Conservation (phyloP, 2,888 invertebrate genomes). For the Byasa hedistus region DNA sequence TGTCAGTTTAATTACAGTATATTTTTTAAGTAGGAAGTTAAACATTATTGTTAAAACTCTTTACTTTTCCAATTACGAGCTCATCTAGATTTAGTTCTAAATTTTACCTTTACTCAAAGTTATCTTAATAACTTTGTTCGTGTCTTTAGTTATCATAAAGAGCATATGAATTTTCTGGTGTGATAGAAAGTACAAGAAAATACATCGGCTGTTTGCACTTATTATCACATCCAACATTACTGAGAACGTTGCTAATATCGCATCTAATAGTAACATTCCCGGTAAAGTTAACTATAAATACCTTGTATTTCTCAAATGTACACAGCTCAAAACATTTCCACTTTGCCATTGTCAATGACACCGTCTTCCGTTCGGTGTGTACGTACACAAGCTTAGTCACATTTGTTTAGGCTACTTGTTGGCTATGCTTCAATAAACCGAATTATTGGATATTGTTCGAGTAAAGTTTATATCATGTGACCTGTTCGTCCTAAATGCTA, state of each 20-base stretch:
- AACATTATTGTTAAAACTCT: too few species aligned
- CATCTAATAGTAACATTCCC: neutral
- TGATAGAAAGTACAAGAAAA: neutral
- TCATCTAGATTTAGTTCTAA: too few species aligned
- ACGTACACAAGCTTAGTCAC: conserved; percentile 5
- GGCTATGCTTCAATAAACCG: conserved; percentile 42
- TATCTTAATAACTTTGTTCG: too few species aligned
- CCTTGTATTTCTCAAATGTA: neutral
- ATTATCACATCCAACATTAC: neutral
- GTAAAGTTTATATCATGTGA: conserved; percentile 32
- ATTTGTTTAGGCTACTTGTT: conserved; percentile 36
- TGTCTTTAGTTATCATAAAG: too few species aligned
- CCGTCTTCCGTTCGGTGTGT: conserved; percentile 11
- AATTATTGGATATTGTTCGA: conserved; percentile 39
- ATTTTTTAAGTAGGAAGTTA: too few species aligned
- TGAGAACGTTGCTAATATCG: too few species aligned
- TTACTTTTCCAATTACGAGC: too few species aligned
- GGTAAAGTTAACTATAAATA: neutral
- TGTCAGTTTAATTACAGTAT: neutral
- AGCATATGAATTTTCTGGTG: neutral
- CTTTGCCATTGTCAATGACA: conserved; percentile 27
- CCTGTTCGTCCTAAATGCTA: conserved; percentile 29
- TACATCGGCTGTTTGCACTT: too few species aligned
- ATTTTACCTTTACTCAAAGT: too few species aligned
- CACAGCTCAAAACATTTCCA: conserved; percentile 14